Percentiles rank a stretch among this genome's conserved stretches.
phyloP scores from a whole-genome alignment of 2,113 vertebrate genomes.

The Pygoscelis antarcticus region DNA sequence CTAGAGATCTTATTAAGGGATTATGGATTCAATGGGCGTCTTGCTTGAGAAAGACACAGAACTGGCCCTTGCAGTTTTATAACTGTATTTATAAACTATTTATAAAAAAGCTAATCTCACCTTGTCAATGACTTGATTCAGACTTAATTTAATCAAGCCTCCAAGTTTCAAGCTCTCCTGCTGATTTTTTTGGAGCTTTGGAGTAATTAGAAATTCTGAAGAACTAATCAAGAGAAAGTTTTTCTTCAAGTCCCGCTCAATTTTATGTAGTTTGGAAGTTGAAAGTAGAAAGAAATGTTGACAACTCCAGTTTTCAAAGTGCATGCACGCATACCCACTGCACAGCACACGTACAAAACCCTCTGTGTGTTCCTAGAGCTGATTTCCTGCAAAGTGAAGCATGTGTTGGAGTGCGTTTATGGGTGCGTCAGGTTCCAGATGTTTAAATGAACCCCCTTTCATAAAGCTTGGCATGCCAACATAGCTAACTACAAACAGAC shows the following conservation, averaged over 20 bases:
- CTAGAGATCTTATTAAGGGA: neutral
- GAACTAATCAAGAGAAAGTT: neutral
- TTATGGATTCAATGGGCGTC: neutral
- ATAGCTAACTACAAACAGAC: conserved; percentile 15
- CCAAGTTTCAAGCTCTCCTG: neutral
- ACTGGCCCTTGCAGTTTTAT: neutral
- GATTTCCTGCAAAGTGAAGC: conserved; percentile 10
- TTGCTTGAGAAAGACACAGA: neutral
- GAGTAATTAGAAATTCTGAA: neutral
- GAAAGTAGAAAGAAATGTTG: neutral
- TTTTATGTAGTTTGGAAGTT: neutral
- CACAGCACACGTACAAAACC: neutral
- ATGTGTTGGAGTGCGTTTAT: neutral
- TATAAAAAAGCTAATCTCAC: neutral
- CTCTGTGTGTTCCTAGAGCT: neutral
- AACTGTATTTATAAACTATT: neutral
- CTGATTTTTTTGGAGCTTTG: neutral
- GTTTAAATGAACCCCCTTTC: conserved; percentile 46
- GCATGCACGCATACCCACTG: neutral
- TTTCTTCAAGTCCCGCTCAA: neutral
- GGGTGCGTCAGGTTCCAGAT: neutral
- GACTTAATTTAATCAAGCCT: neutral
- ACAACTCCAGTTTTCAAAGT: neutral
- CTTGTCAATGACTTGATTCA: neutral
- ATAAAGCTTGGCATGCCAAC: conserved; percentile 34